Evolutionary conservation across 2,888 invertebrate species (phyloP).

Genomic region (Tryphoninae sp.): DNA sequence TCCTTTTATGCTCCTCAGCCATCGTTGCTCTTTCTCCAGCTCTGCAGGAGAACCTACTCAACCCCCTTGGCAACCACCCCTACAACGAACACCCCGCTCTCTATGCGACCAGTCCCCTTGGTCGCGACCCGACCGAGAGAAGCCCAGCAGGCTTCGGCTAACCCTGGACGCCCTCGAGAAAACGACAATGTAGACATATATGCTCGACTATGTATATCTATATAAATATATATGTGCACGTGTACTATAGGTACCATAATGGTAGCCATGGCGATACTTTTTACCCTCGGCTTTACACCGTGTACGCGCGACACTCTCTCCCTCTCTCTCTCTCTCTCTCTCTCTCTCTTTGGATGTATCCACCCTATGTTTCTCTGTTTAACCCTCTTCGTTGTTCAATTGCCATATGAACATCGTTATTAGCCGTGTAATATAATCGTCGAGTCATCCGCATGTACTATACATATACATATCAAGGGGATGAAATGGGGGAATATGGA

Average conservation of each 20-base stretch:
- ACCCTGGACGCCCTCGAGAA: conserved; percentile 49
- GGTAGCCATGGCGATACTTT: conserved; percentile 61
- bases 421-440: conserved; percentile 41
- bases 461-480: no score
- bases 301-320: conserved; percentile 7
- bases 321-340: conserved; percentile 6
- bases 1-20: conserved; percentile 10
- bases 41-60: conserved; percentile 17
- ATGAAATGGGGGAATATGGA: not conserved
- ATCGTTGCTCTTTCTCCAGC: conserved; percentile 46
- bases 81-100: conserved; percentile 11
- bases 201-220: not conserved
- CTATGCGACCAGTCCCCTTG: conserved; percentile 11
- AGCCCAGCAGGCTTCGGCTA: conserved; percentile 25
- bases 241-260: not conserved
- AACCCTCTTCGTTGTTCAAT: conserved; percentile 10
- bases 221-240: not conserved
- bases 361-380: conserved; percentile 30
- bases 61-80: conserved; percentile 25
- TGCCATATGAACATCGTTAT: conserved; percentile 39
- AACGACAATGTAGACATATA: conserved; percentile 34
- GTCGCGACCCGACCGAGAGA: conserved; percentile 29
- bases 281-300: conserved; percentile 33
- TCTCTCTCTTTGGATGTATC: conserved; percentile 1
- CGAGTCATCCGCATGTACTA: not conserved